Base-by-base conservation (phyloP, 2,113 vertebrate species). In the Pungitius pungitius region DNA sequence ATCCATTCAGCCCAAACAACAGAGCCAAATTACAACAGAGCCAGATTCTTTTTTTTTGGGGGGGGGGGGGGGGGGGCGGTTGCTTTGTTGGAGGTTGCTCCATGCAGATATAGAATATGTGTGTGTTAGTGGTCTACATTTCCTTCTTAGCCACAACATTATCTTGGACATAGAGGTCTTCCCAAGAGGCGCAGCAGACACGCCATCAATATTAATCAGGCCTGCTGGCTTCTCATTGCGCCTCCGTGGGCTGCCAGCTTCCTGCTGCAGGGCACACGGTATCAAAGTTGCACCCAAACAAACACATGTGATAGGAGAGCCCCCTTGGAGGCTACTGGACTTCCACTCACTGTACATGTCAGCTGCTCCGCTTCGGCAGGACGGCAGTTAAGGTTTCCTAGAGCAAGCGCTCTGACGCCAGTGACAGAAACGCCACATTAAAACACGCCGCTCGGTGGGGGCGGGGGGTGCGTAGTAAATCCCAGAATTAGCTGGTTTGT, bases 201-300 rank as follows among this genome's bases (percentile, higher is more conserved):
- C 1, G 24, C 37, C 69, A 87, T 89, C 69, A 78, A 88, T 90
- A 86, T 90, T 82, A 80, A 87, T 85, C 62, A 82, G 69, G 64
- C 6, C 66, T 26, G 52, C 51, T 58, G 61, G 77, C 43, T 81
- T 81, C 79, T 60, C 39, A 8, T 64, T 33, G 74, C 40, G 65
- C 73, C 67, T 81, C 64, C 35, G 47, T 11, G 85, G 75, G 80
- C 90, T 75, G 69, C 63, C 86, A 80, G 86, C 71, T 77, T 81
- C 57, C 69, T 77, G 78, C 69, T 78, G 70, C 67, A 85, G 59
- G 65, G 69, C 69, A 35, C 70, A 74, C 73, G 61, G 69, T 70
- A 79, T 82, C 77, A 85, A 40, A 80, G 65, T 73, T 81, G 75
- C 90, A 92, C 90, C 92, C 91, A 92, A 94, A 93, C 92, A 94